Evolutionary conservation across 1,140 invertebrate genomes (phyloP), one percentile per base, ranked within the genome.

Genomic region (Drosophila mayri): DNA sequence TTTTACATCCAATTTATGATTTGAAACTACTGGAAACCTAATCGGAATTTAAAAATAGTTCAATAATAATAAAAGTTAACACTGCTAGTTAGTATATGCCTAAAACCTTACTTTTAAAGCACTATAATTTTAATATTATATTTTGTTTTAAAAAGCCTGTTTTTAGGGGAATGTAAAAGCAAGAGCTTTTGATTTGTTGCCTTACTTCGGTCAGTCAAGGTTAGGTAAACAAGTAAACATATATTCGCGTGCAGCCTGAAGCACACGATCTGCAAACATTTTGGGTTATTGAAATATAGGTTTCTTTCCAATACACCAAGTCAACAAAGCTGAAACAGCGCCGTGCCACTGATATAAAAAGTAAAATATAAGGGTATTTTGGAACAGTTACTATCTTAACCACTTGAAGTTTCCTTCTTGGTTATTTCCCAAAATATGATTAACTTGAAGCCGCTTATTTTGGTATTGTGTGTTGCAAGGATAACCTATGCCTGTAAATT

Each of bases 211-310:
- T 35, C 35, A 59, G 37, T 30, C 37, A 59, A 71, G 68, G 68
- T 59, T 72, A 66, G 22, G 11, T 35, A 70, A 66, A 67, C 32
- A 55, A 9, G 12, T 20, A 40, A 71, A 71, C 40, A 67, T 14
- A 30, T 30, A 28, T 47, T 59, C 52, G 52, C 37, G 35, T 71
- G 41, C 28, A 44, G 20, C 18, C 35, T 12, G 38, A 30, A 28
- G 28, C 9, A 16, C 65, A 71, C 65, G 66, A 50, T 72, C 66
- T 71, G 68, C 50, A 72, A 72, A 72, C 37, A 72, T 40, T 58
- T 47, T 28, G 6, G 10, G 18, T 28, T 37, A 18, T 30, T 25
- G 25, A 22, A 30, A 20, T n/a, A 16, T 20, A 30, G 28, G 25
- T 20, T 1, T n/a, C 28, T 8, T 8, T 54, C 6, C 3, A 11